phyloP scores from a whole-genome alignment of 92 coral and sea anemone species.

The Meandrina meandrites region DNA sequence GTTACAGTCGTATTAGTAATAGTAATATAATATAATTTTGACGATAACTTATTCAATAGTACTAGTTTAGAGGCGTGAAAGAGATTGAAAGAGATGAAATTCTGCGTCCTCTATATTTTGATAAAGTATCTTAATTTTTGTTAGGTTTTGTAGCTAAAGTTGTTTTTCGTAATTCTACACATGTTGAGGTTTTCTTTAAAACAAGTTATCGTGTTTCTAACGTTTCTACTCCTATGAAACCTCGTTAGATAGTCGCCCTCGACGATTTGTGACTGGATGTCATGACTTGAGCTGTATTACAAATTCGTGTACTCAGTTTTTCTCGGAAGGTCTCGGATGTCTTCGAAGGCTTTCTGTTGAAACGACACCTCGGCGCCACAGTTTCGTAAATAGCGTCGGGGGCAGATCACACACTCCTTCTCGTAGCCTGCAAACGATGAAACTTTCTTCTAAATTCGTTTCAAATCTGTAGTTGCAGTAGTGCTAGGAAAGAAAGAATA shows the following conservation, averaged over 20 bases:
- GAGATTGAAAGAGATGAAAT: neutral
- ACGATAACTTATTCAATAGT: slow-evolving; percentile 8
- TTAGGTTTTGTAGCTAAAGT: slow-evolving; percentile 9
- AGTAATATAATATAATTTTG: neutral
- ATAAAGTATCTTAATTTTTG: neutral
- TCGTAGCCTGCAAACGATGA: neutral
- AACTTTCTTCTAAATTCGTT: neutral
- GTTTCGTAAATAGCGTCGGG: neutral
- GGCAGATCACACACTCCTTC: neutral
- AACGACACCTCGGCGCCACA: neutral
- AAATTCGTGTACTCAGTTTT: neutral
- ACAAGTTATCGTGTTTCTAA: neutral
- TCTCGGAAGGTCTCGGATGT: neutral
- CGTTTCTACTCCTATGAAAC: neutral
- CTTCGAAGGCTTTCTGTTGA: neutral
- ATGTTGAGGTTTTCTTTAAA: neutral
- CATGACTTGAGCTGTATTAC: neutral
- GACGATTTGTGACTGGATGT: neutral
- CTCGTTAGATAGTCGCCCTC: neutral
- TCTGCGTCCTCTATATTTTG: neutral
- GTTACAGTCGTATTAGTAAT: neutral
- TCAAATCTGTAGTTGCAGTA: neutral
- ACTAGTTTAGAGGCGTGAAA: slow-evolving; percentile 1
- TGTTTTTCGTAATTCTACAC: neutral
- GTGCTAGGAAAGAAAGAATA: neutral